Percentiles rank a stretch among this genome's conserved stretches.
These are phyloP conservation scores for Wiebesia pumilae DNA, from an alignment of 1,140 invertebrate species.

Conservation along the genomic window DNA sequence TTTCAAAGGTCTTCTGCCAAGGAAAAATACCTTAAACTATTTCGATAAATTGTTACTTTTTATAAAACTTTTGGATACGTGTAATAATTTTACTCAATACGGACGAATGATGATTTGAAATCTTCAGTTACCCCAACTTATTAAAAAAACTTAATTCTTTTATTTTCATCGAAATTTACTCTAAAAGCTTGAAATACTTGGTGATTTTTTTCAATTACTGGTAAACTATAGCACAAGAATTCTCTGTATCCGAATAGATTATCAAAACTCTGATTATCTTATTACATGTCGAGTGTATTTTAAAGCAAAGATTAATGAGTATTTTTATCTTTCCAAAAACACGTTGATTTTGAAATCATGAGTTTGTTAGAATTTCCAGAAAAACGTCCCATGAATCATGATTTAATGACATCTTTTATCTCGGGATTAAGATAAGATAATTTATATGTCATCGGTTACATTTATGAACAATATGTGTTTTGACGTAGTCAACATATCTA, in stretches of 20 bases:
- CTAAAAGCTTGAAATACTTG: no score
- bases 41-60: no score
- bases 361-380: background rate
- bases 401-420: conserved; percentile 45
- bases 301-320: conserved; percentile 1
- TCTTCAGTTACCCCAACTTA: no score
- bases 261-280: background rate
- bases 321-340: conserved; percentile 24
- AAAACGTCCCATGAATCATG: conserved; percentile 19
- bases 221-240: no score
- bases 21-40: no score
- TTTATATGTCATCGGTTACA: background rate
- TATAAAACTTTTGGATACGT: no score
- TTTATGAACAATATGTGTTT: background rate
- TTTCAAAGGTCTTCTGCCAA: no score
- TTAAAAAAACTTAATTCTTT: no score
- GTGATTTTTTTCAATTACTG: no score
- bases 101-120: no score
- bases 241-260: background rate
- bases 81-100: no score
- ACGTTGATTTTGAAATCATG: background rate
- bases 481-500: background rate
- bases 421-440: conserved; percentile 44
- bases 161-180: no score
- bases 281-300: background rate